These are phyloP conservation scores for Oryctolagus cuniculus DNA, from an alignment of 2,113 vertebrate species.

Conservation along the genomic window DNA sequence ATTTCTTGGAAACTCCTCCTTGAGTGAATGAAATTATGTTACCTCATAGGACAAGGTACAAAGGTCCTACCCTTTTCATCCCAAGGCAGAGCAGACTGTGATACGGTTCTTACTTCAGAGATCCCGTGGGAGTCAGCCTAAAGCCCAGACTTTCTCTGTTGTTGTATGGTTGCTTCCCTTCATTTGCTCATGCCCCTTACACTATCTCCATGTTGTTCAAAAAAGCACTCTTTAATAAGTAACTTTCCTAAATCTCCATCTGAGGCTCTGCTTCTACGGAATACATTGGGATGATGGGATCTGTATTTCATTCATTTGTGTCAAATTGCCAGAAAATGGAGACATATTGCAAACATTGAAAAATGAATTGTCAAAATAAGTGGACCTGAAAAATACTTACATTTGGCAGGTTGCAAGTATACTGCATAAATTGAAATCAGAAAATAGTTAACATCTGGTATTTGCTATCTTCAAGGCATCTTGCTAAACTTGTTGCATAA, in stretches of 20 bases:
- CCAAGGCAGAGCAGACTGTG: background rate
- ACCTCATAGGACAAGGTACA: background rate
- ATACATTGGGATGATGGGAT: background rate
- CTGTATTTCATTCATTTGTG: constrained; percentile 42
- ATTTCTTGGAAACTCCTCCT: background rate
- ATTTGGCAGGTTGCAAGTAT: background rate
- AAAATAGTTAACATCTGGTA: constrained; percentile 2
- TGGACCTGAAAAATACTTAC: background rate
- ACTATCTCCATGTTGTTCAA: background rate
- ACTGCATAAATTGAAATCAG: background rate
- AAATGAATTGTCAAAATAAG: constrained; percentile 41
- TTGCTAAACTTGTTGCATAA: background rate
- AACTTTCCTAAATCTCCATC: constrained; percentile 32
- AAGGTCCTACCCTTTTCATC: background rate
- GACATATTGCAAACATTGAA: background rate
- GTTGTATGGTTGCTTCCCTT: background rate
- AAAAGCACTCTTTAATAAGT: constrained; percentile 61
- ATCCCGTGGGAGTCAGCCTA: background rate
- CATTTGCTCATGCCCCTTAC: background rate
- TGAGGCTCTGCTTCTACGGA: constrained; percentile 12
- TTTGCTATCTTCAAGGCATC: background rate
- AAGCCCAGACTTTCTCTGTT: background rate
- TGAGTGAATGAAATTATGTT: background rate
- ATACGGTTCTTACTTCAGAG: background rate
- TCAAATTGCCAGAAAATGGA: constrained; percentile 1